Evolutionary conservation across 2,797 vertebrate species (phyloP).

Genomic region (Streptopelia turtur): DNA sequence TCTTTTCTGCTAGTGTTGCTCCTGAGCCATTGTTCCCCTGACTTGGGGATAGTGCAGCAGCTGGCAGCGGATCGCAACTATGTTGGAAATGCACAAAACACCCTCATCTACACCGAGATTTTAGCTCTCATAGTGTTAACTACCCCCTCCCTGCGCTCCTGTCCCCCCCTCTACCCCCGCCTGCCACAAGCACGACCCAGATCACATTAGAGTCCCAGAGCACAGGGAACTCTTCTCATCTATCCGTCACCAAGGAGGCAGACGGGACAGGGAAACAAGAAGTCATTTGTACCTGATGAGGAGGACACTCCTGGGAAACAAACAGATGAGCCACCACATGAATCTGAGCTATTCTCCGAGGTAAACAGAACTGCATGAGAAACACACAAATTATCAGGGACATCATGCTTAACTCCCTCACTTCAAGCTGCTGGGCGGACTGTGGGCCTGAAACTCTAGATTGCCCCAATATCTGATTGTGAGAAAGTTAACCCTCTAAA

Average conservation of each 20-base stretch:
- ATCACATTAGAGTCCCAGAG: slow-evolving; percentile 87
- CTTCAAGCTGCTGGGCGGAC: slow-evolving; percentile 61
- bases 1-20: slow-evolving; percentile 27
- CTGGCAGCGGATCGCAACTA: slow-evolving; percentile 9
- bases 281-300: slow-evolving; percentile 90
- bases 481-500: slow-evolving; percentile 79
- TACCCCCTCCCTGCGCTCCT: slow-evolving; percentile 42
- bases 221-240: slow-evolving; percentile 85
- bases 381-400: slow-evolving; percentile 86
- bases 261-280: slow-evolving; percentile 85
- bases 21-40: slow-evolving; percentile 13
- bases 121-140: slow-evolving; percentile 73
- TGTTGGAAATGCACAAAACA: slow-evolving; percentile 53
- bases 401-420: slow-evolving; percentile 81
- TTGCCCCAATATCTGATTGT: slow-evolving; percentile 77
- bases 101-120: slow-evolving; percentile 57
- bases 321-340: slow-evolving; percentile 88
- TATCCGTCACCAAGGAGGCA: slow-evolving; percentile 89
- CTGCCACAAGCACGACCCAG: slow-evolving; percentile 80
- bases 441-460: slow-evolving; percentile 78
- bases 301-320: slow-evolving; percentile 93
- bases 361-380: slow-evolving; percentile 95
- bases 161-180: slow-evolving; percentile 31
- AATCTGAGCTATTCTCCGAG: slow-evolving; percentile 87
- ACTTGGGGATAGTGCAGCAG: slow-evolving; percentile 28